Base-by-base conservation (phyloP, 2,797 vertebrate species). In the Phyllotis vaccarum region DNA sequence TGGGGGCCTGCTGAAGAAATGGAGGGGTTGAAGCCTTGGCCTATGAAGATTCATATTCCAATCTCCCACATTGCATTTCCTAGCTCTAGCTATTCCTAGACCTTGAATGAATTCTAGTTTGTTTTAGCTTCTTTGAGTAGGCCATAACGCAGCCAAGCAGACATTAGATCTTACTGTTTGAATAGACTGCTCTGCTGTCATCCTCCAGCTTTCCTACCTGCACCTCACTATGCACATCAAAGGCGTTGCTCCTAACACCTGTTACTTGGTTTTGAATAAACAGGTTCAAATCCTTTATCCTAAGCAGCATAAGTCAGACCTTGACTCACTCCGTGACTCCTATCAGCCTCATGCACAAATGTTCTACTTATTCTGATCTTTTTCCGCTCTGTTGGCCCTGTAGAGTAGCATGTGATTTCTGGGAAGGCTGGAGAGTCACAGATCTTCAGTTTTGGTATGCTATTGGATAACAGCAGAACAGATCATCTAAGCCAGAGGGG, bases 1-100 rank as follows among this genome's bases (percentile, higher is more conserved):
- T 83, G 74, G 88, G 89, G n/a, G 22, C 56, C 91, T 95, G 95
- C 16, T 29, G 60, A 43, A 75, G 58, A 91, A 31, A 76, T 49
- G 0, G 64, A n/a, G 12, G 2, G 0, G 40, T 22, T 86, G 46
- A 46, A 27, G 21, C 56, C 11, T 22, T 60, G 21, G 13, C 6
- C n/a, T 0, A 3, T 14, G 7, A 5, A 40, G 68, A 6, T 17
- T 52, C 60, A 27, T 5, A 12, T 49, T 0, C 43, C 43, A 31
- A 0, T 49, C 64, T 75, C 82, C 60, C 68, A 49, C 62, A 16
- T 49, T 27, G 27, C 21, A 49, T 24, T 24, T 29, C 40, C 34
- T 1, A 43, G 16, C 66, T 43, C 49, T 29, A 78, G 64, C 60
- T 40, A 5, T 66, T 58, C 46, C 76, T 90, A 52, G 14, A n/a